Base-by-base conservation (phyloP, 2,797 vertebrate genomes). In the Falco peregrinus region DNA sequence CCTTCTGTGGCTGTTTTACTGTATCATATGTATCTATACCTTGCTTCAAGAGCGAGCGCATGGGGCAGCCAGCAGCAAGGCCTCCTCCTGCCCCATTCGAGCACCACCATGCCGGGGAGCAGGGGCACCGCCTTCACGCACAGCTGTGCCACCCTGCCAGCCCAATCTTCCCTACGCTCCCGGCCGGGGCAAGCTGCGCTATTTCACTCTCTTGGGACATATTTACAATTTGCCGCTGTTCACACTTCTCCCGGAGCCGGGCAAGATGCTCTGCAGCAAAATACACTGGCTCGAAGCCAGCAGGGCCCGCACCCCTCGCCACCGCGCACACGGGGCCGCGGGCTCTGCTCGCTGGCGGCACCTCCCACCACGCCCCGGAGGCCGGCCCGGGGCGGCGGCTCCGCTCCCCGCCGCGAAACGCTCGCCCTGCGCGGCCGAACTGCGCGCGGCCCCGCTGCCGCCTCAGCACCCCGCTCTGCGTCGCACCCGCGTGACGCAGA, bases 141-240 rank as follows among this genome's bases (percentile, higher is more conserved):
- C 6, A 12, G 15, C 4, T 6, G 31, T 28, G 29, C 68, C 16
- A 28, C 2, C 31, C 60, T 12, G 6, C 57, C 60, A 18, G 56
- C 22, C 17, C 29, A 0, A 0, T 31, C 20, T 37, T 33, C 45
- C 6, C 6, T 10, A 35, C 0, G 0, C 39, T 50, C 11, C 12
- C 37, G 12, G 29, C 50, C 5, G 26, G 47, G 29, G 43, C 15
- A 57, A 31, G 29, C 1, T 6, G 51, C 33, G 7, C 45, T 17
- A 0, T 5, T 74, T 35, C 2, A 2, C 53, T 61, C 48, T 47
- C 37, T 4, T 3, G 19, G 47, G 26, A 7, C 2, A 3, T 5
- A n/a, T 7, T 35, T 45, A n/a, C 41, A 39, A 11, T 20, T 16
- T 0, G 0, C 4, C 41, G 3, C 47, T 18, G 50, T 7, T 28